These are phyloP conservation scores for Capreolus pygargus DNA, from an alignment of 2,113 vertebrate species.

Conservation along the genomic window DNA sequence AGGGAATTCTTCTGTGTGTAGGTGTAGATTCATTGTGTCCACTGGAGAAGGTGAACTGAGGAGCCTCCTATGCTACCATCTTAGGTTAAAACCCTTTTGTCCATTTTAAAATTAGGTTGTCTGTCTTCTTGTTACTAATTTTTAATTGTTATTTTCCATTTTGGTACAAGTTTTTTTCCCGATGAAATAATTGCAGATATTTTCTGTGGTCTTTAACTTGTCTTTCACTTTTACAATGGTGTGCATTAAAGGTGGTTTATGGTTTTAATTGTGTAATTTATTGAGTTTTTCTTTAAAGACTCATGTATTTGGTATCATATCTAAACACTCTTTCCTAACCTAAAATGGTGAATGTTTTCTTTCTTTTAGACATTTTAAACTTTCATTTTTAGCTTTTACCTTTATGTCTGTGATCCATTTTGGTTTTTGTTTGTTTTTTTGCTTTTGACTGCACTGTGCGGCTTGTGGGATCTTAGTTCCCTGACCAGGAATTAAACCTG, in stretches of 20 bases:
- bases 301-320: neutral
- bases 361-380: neutral
- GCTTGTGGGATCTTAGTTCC: neutral
- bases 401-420: neutral
- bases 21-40: neutral
- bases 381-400: neutral
- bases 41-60: neutral
- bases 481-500: neutral
- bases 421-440: neutral
- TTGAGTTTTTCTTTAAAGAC: neutral
- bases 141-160: neutral
- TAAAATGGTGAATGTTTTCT: neutral
- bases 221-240: neutral
- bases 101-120: neutral
- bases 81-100: neutral
- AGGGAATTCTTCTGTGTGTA: neutral
- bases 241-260: neutral
- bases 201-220: neutral
- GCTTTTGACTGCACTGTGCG: neutral
- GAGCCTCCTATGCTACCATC: neutral
- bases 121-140: neutral
- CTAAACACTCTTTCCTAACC: neutral
- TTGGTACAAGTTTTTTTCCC: neutral
- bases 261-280: neutral
- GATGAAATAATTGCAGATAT: neutral